phyloP scores from a whole-genome alignment of 2,797 vertebrate species.

The Psittacula echo region DNA sequence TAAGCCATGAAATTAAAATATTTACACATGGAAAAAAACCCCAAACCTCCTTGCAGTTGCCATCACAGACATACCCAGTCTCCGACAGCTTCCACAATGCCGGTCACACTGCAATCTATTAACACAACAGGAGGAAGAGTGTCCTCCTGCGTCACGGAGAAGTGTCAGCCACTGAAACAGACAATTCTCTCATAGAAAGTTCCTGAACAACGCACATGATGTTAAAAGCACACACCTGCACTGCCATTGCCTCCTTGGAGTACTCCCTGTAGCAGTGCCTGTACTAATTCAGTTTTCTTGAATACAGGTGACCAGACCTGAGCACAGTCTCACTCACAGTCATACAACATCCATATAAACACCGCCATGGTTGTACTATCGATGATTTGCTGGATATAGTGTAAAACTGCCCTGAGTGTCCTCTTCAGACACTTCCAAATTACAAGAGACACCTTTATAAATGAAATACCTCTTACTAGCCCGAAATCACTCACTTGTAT shows the following conservation, averaged over 20 bases:
- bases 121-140: neutral
- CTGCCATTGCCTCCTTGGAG: neutral
- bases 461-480: neutral
- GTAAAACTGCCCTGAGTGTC: neutral
- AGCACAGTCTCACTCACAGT: neutral
- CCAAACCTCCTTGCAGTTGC: neutral
- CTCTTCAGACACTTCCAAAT: neutral
- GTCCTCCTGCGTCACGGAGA: neutral
- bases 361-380: rapidly evolving
- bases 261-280: neutral
- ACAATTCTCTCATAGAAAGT: neutral
- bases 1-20: neutral
- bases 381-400: neutral
- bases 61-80: neutral
- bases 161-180: neutral
- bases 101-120: neutral
- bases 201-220: rapidly evolving
- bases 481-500: neutral
- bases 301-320: neutral
- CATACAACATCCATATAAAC: neutral
- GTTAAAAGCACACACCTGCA: neutral
- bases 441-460: neutral
- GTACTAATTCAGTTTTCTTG: neutral
- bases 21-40: neutral
- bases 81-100: neutral